Conservation (phyloP, 2,113 vertebrate genomes). For the Centropus bengalensis region DNA sequence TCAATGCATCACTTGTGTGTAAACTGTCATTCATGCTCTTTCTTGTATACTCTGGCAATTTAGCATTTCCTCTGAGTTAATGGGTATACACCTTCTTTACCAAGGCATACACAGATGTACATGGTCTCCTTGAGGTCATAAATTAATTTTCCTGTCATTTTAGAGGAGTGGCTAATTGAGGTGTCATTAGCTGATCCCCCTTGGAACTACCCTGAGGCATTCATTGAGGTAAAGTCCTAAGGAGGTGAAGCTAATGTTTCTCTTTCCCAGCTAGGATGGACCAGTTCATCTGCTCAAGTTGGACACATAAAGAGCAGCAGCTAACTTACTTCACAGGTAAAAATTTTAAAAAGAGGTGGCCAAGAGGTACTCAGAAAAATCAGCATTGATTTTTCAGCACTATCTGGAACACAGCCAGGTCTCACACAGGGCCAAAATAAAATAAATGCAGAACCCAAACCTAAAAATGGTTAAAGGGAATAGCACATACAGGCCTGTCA, state of each 20-base stretch:
- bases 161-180: neutral
- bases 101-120: neutral
- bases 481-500: neutral
- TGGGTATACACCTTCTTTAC: neutral
- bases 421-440: neutral
- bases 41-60: neutral
- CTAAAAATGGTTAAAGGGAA: neutral
- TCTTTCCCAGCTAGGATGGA: neutral
- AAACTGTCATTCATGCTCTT: neutral
- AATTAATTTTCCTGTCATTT: constrained; percentile 46
- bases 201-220: constrained; percentile 11
- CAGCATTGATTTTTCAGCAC: constrained; percentile 44
- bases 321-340: neutral
- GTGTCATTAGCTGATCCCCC: constrained; percentile 30
- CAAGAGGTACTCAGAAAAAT: constrained; percentile 22
- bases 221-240: neutral
- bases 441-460: neutral
- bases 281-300: constrained; percentile 37
- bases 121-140: constrained; percentile 10
- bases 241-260: constrained; percentile 23
- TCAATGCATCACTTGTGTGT: rapidly evolving
- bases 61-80: constrained; percentile 18
- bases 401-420: constrained; percentile 8
- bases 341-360: constrained; percentile 27
- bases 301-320: neutral